Evolutionary conservation across 1,140 invertebrate genomes (phyloP).

Genomic region (Pristionchus pacificus): DNA sequence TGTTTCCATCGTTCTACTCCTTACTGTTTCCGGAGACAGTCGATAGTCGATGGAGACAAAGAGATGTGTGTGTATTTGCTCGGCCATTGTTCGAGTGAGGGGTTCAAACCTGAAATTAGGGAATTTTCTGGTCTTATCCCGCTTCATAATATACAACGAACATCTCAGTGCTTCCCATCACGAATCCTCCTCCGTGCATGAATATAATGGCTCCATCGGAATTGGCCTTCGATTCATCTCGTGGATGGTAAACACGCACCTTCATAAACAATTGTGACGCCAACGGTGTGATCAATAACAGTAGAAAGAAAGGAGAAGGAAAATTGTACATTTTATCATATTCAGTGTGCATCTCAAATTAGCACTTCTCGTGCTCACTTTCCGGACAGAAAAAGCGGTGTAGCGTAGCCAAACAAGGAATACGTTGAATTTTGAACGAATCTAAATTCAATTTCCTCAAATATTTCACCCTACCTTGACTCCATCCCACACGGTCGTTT

Average conservation of each 20-base stretch:
- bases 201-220: slow-evolving; percentile 44
- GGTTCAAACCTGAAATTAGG: slow-evolving; percentile 21
- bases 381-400: no score
- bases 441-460: no score
- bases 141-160: no score
- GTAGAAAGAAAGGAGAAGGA: no score
- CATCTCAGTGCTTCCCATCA: slow-evolving; percentile 25
- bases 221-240: slow-evolving; percentile 18
- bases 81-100: slow-evolving; percentile 19
- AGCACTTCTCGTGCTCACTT: no score
- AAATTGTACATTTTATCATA: no score
- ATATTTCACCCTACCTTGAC: slow-evolving; percentile 8
- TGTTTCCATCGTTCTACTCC: slow-evolving; percentile 36
- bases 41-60: slow-evolving; percentile 21
- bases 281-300: not conserved
- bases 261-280: not conserved
- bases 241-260: slow-evolving; percentile 43
- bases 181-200: slow-evolving; percentile 54
- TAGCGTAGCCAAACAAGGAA: no score
- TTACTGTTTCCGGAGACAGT: slow-evolving; percentile 13
- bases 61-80: not conserved
- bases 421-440: no score
- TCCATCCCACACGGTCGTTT: slow-evolving; percentile 12
- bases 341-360: no score
- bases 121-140: no score